phyloP scores from a whole-genome alignment of 2,113 vertebrate genomes.

The Noturus placidus region DNA sequence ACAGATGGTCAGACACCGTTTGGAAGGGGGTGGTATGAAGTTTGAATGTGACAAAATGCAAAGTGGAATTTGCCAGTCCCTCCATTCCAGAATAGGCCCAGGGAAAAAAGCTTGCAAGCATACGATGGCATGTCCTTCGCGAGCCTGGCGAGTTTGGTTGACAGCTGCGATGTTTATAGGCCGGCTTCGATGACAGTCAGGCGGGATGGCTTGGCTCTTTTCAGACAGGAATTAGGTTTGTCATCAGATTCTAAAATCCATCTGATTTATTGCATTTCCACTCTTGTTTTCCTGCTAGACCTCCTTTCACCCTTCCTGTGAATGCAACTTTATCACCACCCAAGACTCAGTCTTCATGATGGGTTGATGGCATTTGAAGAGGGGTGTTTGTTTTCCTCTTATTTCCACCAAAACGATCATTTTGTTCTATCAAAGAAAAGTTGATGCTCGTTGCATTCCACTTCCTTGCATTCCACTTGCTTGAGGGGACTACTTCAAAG shows the following conservation, averaged over 20 bases:
- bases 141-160: conserved; percentile 73
- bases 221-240: conserved; percentile 83
- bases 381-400: conserved; percentile 68
- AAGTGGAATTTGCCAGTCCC: conserved; percentile 76
- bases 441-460: too few relatives aligned
- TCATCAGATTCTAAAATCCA: conserved; percentile 88
- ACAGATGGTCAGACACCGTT: conserved; percentile 76
- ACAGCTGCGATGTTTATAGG: conserved; percentile 93
- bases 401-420: conserved; percentile 64
- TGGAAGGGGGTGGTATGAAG: conserved; percentile 40
- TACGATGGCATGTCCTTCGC: conserved; percentile 80
- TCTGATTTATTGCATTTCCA: conserved; percentile 83
- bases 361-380: conserved; percentile 66
- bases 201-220: conserved; percentile 75
- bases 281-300: conserved; percentile 64
- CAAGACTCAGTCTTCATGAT: conserved; percentile 53
- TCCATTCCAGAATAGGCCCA: conserved; percentile 78
- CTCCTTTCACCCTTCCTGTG: conserved; percentile 62
- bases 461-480: too few relatives aligned
- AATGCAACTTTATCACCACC: conserved; percentile 48
- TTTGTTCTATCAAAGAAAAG: conserved; percentile 24
- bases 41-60: conserved; percentile 84
- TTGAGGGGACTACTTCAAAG: background rate
- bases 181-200: conserved; percentile 83
- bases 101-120: conserved; percentile 75